Evolutionary conservation across 2,888 invertebrate genomes (phyloP).

Genomic region (Nipponacmea schrenckii): DNA sequence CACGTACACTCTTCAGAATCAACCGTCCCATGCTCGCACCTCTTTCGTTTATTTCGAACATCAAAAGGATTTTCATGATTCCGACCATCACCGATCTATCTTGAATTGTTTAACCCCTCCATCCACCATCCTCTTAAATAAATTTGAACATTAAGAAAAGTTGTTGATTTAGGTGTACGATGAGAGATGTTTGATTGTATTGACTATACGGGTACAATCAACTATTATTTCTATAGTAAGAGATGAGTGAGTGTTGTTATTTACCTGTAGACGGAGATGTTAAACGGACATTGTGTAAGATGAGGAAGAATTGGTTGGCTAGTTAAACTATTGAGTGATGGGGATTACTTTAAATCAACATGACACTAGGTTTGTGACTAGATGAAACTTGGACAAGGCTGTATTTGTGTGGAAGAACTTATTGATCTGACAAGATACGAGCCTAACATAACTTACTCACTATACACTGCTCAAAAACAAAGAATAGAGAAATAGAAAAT

Average conservation of each 20-base stretch:
- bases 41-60: conserved; percentile 25
- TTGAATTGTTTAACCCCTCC: conserved; percentile 29
- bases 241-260: neutral
- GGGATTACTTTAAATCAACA: neutral
- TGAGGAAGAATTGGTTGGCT: conserved; percentile 2
- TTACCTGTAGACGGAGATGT: neutral
- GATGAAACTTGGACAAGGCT: neutral
- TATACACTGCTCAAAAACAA: neutral
- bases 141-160: conserved; percentile 17
- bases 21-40: conserved; percentile 18
- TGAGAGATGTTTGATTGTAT: conserved; percentile 2
- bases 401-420: neutral
- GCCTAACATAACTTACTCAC: conserved; percentile 1
- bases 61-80: conserved; percentile 31
- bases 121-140: conserved; percentile 29
- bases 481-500: neutral
- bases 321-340: conserved; percentile 4
- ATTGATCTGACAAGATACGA: neutral
- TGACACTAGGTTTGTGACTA: neutral
- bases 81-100: conserved; percentile 25
- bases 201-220: neutral
- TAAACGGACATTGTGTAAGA: conserved; percentile 7
- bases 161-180: neutral
- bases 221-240: conserved; percentile 5
- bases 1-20: conserved; percentile 22